Conservation (phyloP, 2,888 invertebrate genomes). For the Andrena minutula region DNA sequence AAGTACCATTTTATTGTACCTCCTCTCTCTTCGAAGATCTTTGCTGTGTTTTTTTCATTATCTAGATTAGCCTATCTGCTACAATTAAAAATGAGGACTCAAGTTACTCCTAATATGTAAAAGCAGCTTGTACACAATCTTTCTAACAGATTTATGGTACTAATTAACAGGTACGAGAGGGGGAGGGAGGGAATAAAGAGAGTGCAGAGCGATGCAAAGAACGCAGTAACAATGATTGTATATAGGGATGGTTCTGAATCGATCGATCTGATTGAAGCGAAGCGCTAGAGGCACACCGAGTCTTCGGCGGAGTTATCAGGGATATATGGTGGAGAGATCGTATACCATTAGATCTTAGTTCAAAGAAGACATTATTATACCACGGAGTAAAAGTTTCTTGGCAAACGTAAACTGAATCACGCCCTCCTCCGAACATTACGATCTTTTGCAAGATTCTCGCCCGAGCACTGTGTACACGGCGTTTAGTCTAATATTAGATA, state of each 20-base stretch:
- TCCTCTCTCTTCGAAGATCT: constrained; percentile 71
- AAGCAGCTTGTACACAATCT: constrained; percentile 71
- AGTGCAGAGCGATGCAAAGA: constrained; percentile 29
- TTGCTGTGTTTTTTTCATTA: constrained; percentile 78
- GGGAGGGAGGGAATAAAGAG: background rate
- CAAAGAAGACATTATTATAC: constrained; percentile 26
- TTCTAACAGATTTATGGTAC: constrained; percentile 69
- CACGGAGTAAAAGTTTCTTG: constrained; percentile 46
- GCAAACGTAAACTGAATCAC: constrained; percentile 41
- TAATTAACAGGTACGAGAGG: constrained; percentile 49
- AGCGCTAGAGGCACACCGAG: constrained; percentile 22
- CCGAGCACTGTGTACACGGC: constrained; percentile 13
- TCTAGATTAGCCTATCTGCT: constrained; percentile 77
- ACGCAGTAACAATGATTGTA: constrained; percentile 23
- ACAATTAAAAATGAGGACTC: constrained; percentile 77
- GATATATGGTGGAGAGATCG: constrained; percentile 22
- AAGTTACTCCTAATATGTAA: constrained; percentile 76
- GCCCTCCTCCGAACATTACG: constrained; percentile 33
- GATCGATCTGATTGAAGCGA: constrained; percentile 38
- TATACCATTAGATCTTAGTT: constrained; percentile 18
- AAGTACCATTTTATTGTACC: constrained; percentile 65
- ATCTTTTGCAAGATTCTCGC: constrained; percentile 23
- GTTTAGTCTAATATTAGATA: constrained; percentile 37
- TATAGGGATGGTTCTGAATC: constrained; percentile 20
- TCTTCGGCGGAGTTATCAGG: constrained; percentile 24